Conservation (phyloP, 1,140 invertebrate species). For the Carposina sasakii region DNA sequence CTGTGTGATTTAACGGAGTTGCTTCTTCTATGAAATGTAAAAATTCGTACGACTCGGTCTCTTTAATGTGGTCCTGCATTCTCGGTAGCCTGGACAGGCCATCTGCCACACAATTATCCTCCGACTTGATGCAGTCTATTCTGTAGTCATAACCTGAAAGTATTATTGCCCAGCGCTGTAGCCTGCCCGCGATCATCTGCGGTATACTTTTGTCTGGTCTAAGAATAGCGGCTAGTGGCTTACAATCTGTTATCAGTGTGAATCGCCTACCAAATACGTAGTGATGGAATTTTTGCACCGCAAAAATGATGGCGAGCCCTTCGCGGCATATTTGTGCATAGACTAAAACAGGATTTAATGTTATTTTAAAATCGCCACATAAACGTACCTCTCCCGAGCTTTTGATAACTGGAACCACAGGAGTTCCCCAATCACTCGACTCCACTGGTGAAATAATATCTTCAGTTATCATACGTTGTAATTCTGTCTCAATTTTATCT, state of each 20-base stretch:
- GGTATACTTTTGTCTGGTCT: conserved; percentile 28
- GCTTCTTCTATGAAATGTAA: neutral
- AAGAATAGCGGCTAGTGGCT: conserved; percentile 54
- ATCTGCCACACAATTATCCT: conserved; percentile 27
- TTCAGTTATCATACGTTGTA: conserved; percentile 17
- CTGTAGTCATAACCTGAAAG: conserved; percentile 26
- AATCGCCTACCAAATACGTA: conserved; percentile 61
- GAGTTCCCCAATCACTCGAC: conserved; percentile 14
- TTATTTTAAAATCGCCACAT: conserved; percentile 55
- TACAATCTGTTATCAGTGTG: conserved; percentile 63
- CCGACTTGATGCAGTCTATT: conserved; percentile 22
- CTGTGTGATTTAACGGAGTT: neutral
- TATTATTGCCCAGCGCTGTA: conserved; percentile 39
- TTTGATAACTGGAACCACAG: conserved; percentile 21
- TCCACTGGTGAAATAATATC: conserved; percentile 20
- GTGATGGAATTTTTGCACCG: conserved; percentile 48
- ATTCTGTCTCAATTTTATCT: conserved; percentile 27
- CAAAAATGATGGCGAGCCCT: conserved; percentile 58
- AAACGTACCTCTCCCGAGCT: conserved; percentile 18
- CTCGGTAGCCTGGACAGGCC: conserved; percentile 21
- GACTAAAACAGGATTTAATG: conserved; percentile 45
- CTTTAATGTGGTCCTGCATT: neutral
- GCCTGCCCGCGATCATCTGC: conserved; percentile 19
- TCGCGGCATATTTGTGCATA: conserved; percentile 69
- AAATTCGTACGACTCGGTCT: neutral